These are phyloP conservation scores for Rhynchotus rufescens DNA, from an alignment of 2,797 vertebrate genomes.

Conservation along the genomic window DNA sequence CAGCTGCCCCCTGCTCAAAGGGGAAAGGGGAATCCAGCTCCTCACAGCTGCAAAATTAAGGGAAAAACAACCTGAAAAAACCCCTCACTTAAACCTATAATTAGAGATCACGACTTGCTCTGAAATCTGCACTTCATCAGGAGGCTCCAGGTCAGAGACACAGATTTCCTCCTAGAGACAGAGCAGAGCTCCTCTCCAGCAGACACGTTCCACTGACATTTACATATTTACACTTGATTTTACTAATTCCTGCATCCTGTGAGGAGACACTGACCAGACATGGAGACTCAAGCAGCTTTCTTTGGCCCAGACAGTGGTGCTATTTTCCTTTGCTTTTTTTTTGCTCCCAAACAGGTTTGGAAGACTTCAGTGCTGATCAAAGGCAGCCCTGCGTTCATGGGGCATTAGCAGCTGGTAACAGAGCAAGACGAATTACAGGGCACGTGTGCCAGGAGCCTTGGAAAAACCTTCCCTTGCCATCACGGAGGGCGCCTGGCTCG, in stretches of 20 bases:
- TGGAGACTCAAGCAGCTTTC: not conserved
- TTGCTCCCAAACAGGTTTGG: not conserved
- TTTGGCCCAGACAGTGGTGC: not conserved
- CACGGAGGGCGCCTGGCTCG: no score
- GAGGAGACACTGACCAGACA: not conserved
- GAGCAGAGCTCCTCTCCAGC: not conserved
- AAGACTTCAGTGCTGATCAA: not conserved
- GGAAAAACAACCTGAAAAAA: not conserved
- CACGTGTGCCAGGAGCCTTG: not conserved
- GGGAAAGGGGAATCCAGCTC: not conserved
- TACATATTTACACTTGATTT: not conserved
- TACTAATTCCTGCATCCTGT: not conserved
- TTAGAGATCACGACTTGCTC: not conserved
- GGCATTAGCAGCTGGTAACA: not conserved
- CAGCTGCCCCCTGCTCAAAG: not conserved
- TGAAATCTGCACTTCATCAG: not conserved
- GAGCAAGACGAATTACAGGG: not conserved
- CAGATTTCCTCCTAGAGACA: not conserved
- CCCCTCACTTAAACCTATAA: not conserved
- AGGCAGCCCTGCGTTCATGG: not conserved
- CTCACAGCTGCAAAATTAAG: not conserved
- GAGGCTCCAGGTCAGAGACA: not conserved
- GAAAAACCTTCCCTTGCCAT: not conserved
- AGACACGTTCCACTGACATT: not conserved
- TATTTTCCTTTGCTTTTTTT: not conserved